A percentile compares a stretch with the other conserved stretches of the same genome.
Conservation (phyloP, 1,140 invertebrate species). For the Pseudomyrmex dendroicus region DNA sequence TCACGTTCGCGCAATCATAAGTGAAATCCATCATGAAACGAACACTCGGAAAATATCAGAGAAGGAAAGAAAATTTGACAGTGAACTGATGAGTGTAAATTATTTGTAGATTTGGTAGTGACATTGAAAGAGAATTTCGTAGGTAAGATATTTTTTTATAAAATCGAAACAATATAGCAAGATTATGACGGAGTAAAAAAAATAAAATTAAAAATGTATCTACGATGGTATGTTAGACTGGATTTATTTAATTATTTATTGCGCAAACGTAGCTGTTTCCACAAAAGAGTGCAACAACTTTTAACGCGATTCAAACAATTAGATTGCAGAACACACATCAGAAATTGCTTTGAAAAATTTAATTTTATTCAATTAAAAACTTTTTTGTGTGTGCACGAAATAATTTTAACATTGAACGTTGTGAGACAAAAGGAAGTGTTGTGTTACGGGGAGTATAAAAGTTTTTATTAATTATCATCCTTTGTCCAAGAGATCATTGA, state of each 20-base stretch:
- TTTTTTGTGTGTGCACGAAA: no score
- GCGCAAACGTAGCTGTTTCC: background rate
- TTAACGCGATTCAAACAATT: background rate
- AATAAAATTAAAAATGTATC: background rate
- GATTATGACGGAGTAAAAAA: no score
- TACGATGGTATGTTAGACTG: background rate
- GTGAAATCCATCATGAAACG: background rate
- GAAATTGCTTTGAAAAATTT: background rate
- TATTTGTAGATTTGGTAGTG: background rate
- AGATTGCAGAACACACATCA: background rate
- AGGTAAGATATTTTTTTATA: conserved; percentile 32
- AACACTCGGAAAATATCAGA: background rate
- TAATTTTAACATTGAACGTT: no score
- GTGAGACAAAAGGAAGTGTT: no score
- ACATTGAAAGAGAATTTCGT: background rate
- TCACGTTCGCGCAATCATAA: background rate
- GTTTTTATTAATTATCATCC: background rate
- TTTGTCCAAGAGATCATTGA: background rate
- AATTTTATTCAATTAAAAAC: no score
- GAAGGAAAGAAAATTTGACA: background rate
- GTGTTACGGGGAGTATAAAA: background rate
- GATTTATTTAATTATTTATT: background rate
- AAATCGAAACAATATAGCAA: background rate
- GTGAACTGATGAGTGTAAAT: conserved; percentile 24
- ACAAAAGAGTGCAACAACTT: background rate